A percentile compares a stretch with the other conserved stretches of the same genome.
Evolutionary conservation across 2,888 invertebrate genomes (phyloP).

Genomic region (Spodoptera littoralis): DNA sequence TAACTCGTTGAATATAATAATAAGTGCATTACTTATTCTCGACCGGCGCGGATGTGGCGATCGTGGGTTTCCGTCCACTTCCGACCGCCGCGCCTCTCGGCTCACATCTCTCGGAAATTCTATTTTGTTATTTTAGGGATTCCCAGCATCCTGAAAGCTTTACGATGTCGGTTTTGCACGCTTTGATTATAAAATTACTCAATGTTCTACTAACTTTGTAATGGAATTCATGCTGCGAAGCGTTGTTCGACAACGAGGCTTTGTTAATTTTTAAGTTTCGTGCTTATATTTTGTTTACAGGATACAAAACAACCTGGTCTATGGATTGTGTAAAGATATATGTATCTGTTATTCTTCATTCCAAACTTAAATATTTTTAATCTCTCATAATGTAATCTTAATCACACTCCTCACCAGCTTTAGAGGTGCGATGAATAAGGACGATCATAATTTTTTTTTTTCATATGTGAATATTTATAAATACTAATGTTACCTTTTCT

Average conservation of each 20-base stretch:
- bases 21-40: constrained; percentile 56
- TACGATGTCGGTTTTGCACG: constrained; percentile 71
- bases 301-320: background rate
- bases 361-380: too few relatives aligned
- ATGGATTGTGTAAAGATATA: background rate
- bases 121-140: constrained; percentile 71
- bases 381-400: too few relatives aligned
- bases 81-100: constrained; percentile 65
- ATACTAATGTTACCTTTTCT: background rate
- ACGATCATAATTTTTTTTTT: too few relatives aligned
- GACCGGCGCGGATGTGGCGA: constrained; percentile 77
- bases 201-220: constrained; percentile 68
- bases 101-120: constrained; percentile 65
- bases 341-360: background rate
- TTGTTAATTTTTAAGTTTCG: constrained; percentile 45
- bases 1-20: constrained; percentile 38
- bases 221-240: constrained; percentile 64
- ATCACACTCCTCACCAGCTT: too few relatives aligned
- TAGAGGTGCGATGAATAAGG: too few relatives aligned
- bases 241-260: constrained; percentile 56
- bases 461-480: too few relatives aligned
- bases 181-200: constrained; percentile 75
- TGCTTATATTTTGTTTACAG: constrained; percentile 22
- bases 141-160: constrained; percentile 71
- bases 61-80: constrained; percentile 73